Percentiles rank a stretch among this genome's conserved stretches.
phyloP scores from a whole-genome alignment of 2,888 invertebrate genomes.

The Hoplodrina ambigua region DNA sequence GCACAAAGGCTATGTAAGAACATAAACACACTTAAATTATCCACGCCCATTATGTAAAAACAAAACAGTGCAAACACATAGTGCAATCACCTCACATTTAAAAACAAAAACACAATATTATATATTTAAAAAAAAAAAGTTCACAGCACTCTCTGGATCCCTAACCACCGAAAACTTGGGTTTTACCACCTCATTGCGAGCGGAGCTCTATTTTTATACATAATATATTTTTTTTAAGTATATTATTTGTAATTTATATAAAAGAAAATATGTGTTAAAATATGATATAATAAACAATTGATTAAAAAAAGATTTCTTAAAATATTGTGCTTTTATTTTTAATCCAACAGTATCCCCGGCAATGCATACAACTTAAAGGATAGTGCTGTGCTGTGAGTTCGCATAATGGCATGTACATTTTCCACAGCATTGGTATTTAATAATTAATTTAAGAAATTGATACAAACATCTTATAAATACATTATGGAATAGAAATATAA shows the following conservation, averaged over 20 bases:
- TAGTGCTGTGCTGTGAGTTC: conserved; percentile 9
- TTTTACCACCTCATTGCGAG: no score
- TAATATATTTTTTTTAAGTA: no score
- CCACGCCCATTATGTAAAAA: neutral
- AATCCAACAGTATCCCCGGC: conserved; percentile 73
- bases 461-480: neutral
- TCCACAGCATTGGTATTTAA: neutral
- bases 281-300: no score
- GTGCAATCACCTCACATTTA: conserved; percentile 69
- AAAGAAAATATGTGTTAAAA: no score
- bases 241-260: no score
- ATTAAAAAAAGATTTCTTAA: neutral
- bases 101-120: conserved; percentile 65
- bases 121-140: no score
- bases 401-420: neutral
- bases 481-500: neutral
- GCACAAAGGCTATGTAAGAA: neutral
- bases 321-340: conserved; percentile 66
- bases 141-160: no score
- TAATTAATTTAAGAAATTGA: neutral
- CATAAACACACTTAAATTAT: neutral
- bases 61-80: conserved; percentile 66
- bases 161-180: no score
- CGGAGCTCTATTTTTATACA: no score
- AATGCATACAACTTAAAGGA: conserved; percentile 47